Base-by-base conservation (phyloP, 2,113 vertebrate species). In the Cynocephalus volans region DNA sequence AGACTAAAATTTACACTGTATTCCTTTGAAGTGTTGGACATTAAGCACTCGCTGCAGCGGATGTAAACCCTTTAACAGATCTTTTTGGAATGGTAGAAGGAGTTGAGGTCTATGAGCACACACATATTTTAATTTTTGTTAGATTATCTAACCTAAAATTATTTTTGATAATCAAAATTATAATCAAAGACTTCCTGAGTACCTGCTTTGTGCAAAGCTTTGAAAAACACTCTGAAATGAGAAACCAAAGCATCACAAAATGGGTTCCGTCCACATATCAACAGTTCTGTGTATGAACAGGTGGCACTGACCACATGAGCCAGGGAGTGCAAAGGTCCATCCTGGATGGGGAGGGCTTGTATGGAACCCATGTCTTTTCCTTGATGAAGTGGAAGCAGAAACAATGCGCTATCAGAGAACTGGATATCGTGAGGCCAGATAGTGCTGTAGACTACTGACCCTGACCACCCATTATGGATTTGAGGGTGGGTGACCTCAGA, bases 291-390 rank as follows among this genome's bases (percentile, higher is more conserved):
- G 11, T 26, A 36, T 50, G 52, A 72, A 72, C 12, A 86, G 41
- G 19, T 75, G 69, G 8, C 45, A 14, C 6, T 79, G 52, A 33
- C 5, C 3, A 23, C 1, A 50, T 8, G 13, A 11, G 3, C 15
- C 41, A 14, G 23, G 19, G 17, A 64, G 18, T 18, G 1, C 15
- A 5, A 41, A 50, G 1, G 3, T 52, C 6, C 36, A 2, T 26
- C 1, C 0, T 4, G 18, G 6, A 64, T 13, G 48, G 17, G 2
- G 8, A 84, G 3, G 3, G 6, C 7, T 8, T 13, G 3, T 0
- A 0, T 31, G 24, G 5, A 52, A 69, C 36, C 8, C 11, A 4
- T 10, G 3, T 82, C 33, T 58, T 93, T 60, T 41, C 28, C 52
- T 84, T 33, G 15, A 69, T 81, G 36, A 79, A 90, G 52, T 50